Evolutionary conservation across 2,797 vertebrate genomes (phyloP), one percentile per base, ranked within the genome.

Genomic region (Poeciliopsis presidionis): DNA sequence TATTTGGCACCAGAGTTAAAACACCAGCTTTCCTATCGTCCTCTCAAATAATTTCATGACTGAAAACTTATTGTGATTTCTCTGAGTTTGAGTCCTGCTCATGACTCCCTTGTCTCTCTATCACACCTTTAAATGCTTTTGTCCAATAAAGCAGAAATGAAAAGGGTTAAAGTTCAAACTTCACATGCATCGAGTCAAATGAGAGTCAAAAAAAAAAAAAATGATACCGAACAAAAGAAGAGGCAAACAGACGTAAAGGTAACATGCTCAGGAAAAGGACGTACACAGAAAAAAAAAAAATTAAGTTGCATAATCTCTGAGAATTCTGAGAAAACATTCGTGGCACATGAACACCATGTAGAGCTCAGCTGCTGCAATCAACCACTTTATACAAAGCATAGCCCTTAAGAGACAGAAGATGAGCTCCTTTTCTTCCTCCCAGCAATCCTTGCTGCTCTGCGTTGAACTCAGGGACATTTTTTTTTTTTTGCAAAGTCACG

Each of bases 301-400:
- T 90, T 91, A 90, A 92, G 89, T 88, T 76, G 84, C 87, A 89
- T 89, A 89, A 70, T 92, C 81, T 92, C 85, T 86, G 80, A 89
- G 87, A 78, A 83, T 88, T 92, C 86, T 87, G 74, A 91, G 84
- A 91, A 91, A 87, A 85, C 73, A 74, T 87, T 73, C 72, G 83
- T 22, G 87, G 80, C 63, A 79, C 76, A 74, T 47, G 77, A 73
- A 90, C 76, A 81, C 74, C 84, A 82, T 39, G 18, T 84, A 72
- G 76, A 87, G 87, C 91, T 90, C 86, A 86, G 77, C 83, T 86
- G 86, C 69, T 87, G 81, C 80, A 76, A 84, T 55, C 25, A 53
- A 87, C 75, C 76, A 84, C 84, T 90, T 89, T 86, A 86, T 91
- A 90, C 90, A 93, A 92, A 94, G 91, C 86, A 81, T 88, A 92